Percentiles rank a stretch among this genome's conserved stretches.
Conservation (phyloP, 2,113 vertebrate genomes). For the Lagopus muta region DNA sequence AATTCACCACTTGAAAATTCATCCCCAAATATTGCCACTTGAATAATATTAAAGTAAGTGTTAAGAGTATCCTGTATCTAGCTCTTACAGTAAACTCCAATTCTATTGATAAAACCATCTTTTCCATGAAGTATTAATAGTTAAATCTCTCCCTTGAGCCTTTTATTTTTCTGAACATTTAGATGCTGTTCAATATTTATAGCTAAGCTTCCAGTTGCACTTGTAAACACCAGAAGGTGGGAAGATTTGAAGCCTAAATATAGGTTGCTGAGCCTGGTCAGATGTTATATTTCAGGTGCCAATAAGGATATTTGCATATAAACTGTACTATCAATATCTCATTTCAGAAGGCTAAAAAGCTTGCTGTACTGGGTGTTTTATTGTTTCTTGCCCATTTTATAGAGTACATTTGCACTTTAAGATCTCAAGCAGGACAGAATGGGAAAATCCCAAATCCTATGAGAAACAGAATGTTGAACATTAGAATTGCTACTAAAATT, state of each 20-base stretch:
- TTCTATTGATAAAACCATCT: constrained; percentile 44
- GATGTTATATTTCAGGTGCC: constrained; percentile 59
- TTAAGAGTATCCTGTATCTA: background rate
- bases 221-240: constrained; percentile 68
- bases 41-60: background rate
- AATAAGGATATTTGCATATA: constrained; percentile 63
- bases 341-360: constrained; percentile 35
- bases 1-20: background rate
- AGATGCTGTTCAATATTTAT: constrained; percentile 54
- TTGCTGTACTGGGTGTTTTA: constrained; percentile 1
- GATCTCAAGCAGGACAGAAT: background rate
- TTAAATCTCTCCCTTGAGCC: background rate
- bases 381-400: constrained; percentile 43
- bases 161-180: constrained; percentile 51
- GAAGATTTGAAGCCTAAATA: constrained; percentile 68
- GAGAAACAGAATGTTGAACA: background rate
- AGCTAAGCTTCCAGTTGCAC: constrained; percentile 23
- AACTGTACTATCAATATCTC: constrained; percentile 62
- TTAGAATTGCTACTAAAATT: background rate
- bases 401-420: constrained; percentile 10
- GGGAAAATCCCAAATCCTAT: background rate
- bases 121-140: background rate
- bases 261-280: constrained; percentile 59
- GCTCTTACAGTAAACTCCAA: background rate
- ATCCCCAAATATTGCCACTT: background rate